Evolutionary conservation across 2,113 vertebrate genomes (phyloP), one percentile per base, ranked within the genome.

Genomic region (Morphnarchus princeps): DNA sequence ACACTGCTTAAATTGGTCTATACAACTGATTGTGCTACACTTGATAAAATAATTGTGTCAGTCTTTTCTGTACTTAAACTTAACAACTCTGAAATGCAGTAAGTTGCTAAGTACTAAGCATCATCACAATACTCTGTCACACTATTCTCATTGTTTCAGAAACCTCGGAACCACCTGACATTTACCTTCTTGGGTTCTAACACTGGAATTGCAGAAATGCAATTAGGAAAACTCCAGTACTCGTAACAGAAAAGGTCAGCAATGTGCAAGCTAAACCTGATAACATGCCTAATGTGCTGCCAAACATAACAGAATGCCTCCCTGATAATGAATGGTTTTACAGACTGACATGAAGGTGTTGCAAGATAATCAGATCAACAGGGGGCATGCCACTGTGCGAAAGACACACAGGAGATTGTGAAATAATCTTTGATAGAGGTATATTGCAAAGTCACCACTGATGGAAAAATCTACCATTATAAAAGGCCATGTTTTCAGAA

Each of bases 161-260:
- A 90, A 83, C 87, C 91, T 84, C 9, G 1, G 54, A 84, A 80
- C 43, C 31, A 85, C 61, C 87, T 97, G 95, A 86, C 95, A 95
- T 96, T 95, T 94, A 93, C 45, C 52, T 93, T 94, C 58, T 89
- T 22, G n/a, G 80, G 38, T 63, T 84, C 67, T 95, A 97, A 95
- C 16, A 24, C 49, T 86, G 85, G 94, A 95, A 92, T 81, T 77
- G 78, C 47, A 96, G 97, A 97, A 96, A 66, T 72, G 28, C 86
- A 96, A 96, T 97, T 97, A 89, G 82, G 87, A 87, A 67, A 88
- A 74, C 52, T 90, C 24, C 2, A 74, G 36, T 96, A 80, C 73
- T 82, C 57, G 71, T 87, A 97, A 91, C 57, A 95, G 76, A 96
- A 94, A 97, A 97, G 88, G 81, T 95, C 97, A 97, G 87, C 25